phyloP scores from a whole-genome alignment of 2,797 vertebrate species.

The Cottoperca gobio region DNA sequence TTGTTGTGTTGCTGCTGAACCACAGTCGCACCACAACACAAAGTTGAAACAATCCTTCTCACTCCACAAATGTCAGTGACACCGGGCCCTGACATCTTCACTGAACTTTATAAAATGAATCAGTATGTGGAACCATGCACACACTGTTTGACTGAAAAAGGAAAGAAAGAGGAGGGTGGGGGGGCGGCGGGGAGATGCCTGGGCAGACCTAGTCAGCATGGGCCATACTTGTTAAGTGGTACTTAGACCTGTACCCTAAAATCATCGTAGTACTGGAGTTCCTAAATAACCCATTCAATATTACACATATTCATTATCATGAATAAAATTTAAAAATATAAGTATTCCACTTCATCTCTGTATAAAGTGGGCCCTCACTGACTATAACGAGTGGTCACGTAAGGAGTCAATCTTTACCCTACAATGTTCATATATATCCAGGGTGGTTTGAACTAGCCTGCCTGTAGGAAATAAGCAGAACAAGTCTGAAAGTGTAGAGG shows the following conservation, averaged over 20 bases:
- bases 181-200: too few relatives aligned
- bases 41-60: conserved; percentile 2
- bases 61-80: conserved; percentile 11
- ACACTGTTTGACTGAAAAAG: conserved; percentile 4
- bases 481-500: conserved; percentile 26
- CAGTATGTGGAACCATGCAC: not conserved
- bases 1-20: not conserved
- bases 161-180: not conserved
- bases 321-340: conserved; percentile 34
- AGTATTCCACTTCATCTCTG: conserved; percentile 38
- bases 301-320: conserved; percentile 20
- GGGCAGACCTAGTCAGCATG: not conserved
- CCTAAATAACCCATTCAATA: conserved; percentile 22
- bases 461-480: conserved; percentile 18
- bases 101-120: conserved; percentile 10
- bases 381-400: conserved; percentile 16
- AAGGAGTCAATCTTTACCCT: conserved; percentile 28
- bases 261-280: conserved; percentile 10
- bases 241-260: conserved; percentile 10
- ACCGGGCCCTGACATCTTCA: conserved; percentile 11
- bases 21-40: not conserved
- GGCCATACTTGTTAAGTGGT: conserved; percentile 9
- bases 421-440: conserved; percentile 29
- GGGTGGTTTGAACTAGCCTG: conserved; percentile 28
- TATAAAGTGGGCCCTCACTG: conserved; percentile 24